Evolutionary conservation across 1,140 invertebrate genomes (phyloP).

Genomic region (Cydia pomonella): DNA sequence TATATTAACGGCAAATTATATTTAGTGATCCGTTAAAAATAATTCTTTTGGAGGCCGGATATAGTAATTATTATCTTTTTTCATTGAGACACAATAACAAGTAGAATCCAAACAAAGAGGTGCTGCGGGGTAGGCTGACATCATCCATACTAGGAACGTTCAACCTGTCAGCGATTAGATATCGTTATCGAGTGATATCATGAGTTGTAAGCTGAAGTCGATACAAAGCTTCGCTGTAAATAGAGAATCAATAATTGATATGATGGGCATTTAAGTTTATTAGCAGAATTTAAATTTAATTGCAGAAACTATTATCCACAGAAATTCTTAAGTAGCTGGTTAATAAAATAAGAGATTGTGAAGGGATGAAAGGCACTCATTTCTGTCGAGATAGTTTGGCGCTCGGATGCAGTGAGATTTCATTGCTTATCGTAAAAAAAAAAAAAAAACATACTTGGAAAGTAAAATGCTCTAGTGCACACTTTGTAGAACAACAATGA

Average conservation of each 20-base stretch:
- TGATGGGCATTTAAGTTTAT: neutral
- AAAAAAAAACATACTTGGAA: too few relatives aligned
- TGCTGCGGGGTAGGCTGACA: constrained; percentile 41
- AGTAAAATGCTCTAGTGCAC: too few relatives aligned
- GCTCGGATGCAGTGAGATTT: too few relatives aligned
- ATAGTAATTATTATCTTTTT: neutral
- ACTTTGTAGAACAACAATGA: too few relatives aligned
- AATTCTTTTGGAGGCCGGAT: too few relatives aligned
- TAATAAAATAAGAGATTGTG: too few relatives aligned
- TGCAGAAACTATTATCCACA: neutral
- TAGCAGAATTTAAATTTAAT: neutral
- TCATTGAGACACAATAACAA: constrained; percentile 23
- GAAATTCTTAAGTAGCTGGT: too few relatives aligned
- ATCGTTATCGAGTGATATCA: constrained; percentile 42
- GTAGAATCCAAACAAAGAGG: constrained; percentile 43
- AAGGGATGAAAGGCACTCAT: too few relatives aligned
- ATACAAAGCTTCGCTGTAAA: constrained; percentile 9
- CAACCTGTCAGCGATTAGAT: constrained; percentile 44
- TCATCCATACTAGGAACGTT: constrained; percentile 46
- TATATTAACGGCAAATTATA: too few relatives aligned
- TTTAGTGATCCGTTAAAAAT: too few relatives aligned
- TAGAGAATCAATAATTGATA: neutral
- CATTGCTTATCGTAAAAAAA: too few relatives aligned
- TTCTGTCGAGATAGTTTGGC: too few relatives aligned
- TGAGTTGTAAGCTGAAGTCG: constrained; percentile 40